phyloP scores from a whole-genome alignment of 2,113 vertebrate genomes.

The Sinocyclocheilus anophthalmus region DNA sequence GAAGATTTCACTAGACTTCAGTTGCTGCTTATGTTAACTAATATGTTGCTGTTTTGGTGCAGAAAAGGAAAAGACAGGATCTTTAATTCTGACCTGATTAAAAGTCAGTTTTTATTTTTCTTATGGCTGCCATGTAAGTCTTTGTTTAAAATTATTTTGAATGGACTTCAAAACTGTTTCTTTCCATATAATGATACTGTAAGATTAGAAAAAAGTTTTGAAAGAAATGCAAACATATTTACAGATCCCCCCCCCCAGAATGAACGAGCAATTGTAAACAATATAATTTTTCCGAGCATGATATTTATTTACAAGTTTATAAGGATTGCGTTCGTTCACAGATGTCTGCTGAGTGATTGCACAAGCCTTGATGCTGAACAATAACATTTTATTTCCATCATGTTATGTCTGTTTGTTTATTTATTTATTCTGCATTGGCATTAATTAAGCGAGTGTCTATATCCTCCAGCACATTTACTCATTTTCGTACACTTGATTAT shows the following conservation, averaged over 20 bases:
- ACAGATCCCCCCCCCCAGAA: no score
- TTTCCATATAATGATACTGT: background rate
- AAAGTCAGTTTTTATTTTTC: background rate
- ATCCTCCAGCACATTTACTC: background rate
- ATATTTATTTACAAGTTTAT: background rate
- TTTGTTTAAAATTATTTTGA: background rate
- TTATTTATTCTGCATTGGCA: constrained; percentile 12
- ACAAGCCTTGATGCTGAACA: background rate
- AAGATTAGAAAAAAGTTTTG: background rate
- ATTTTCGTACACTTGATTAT: background rate
- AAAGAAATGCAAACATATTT: background rate
- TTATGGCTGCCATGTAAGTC: background rate
- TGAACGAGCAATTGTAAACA: background rate
- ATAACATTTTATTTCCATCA: constrained; percentile 18
- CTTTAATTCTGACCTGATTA: background rate
- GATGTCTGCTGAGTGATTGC: background rate
- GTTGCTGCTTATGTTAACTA: background rate
- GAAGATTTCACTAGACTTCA: background rate
- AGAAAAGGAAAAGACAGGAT: no score
- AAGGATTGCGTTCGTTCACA: background rate
- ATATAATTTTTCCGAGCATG: background rate
- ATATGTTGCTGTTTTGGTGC: background rate
- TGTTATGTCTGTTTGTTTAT: constrained; percentile 9
- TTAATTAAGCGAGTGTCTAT: background rate
- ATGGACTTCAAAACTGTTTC: background rate